Conservation (phyloP, 2,113 vertebrate genomes). For the Dasyprocta punctata region DNA sequence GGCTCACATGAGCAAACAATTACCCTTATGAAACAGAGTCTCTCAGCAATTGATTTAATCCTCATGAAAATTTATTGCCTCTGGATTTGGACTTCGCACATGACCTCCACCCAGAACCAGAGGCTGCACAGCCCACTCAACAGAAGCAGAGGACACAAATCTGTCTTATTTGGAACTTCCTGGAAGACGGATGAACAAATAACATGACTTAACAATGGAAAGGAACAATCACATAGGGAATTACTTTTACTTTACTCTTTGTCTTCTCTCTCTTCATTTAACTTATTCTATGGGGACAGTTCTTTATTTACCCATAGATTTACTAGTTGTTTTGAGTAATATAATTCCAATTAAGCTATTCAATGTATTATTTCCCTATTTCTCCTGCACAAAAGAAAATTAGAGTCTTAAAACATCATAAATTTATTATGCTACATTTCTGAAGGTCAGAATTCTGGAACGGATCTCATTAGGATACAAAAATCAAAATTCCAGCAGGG, state of each 20-base stretch:
- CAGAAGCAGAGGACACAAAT: not conserved
- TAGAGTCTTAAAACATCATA: not conserved
- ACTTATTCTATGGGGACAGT: not conserved
- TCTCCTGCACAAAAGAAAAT: not conserved
- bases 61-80: not conserved
- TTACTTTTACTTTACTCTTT: not conserved
- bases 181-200: not conserved
- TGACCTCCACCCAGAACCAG: not conserved
- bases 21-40: rapidly evolving
- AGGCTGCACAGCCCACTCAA: not conserved
- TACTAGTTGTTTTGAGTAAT: not conserved
- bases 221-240: not conserved
- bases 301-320: not conserved
- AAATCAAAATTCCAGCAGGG: not conserved
- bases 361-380: not conserved
- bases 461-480: not conserved
- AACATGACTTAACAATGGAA: not conserved
- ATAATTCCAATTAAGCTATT: not conserved
- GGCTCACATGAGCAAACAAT: not conserved
- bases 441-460: not conserved
- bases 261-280: not conserved
- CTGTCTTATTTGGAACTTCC: not conserved
- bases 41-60: not conserved
- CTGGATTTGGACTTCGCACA: not conserved
- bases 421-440: not conserved